These are phyloP conservation scores for Salvelinus sp. DNA, from an alignment of 2,113 vertebrate species.

Conservation along the genomic window DNA sequence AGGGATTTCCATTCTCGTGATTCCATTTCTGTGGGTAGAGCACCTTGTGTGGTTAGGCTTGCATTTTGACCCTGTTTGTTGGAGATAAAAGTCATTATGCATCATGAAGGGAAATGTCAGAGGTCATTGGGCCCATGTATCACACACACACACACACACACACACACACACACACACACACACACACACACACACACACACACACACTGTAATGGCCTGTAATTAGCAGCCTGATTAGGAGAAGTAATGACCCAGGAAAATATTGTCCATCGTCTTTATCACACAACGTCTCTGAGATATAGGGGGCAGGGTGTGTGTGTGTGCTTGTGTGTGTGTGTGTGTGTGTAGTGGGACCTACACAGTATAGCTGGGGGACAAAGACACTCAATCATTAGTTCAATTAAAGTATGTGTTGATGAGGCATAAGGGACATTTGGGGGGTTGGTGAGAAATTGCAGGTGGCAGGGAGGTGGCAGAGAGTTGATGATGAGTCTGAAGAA, in stretches of 20 bases:
- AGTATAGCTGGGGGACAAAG: too few relatives aligned
- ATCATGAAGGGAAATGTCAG: conserved; percentile 34
- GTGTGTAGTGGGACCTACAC: conserved; percentile 18
- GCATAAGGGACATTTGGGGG: too few relatives aligned
- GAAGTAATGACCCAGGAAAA: conserved; percentile 67
- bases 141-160: not conserved
- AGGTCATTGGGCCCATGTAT: conserved; percentile 34
- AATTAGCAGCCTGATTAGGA: conserved; percentile 69
- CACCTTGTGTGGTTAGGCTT: not conserved
- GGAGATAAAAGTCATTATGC: conserved; percentile 55
- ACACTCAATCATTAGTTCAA: too few relatives aligned
- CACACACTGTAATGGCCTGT: conserved; percentile 49
- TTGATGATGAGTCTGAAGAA: too few relatives aligned
- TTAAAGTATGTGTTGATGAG: too few relatives aligned
- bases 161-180: conserved; percentile 20
- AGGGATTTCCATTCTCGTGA: too few relatives aligned
- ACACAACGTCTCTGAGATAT: conserved; percentile 27
- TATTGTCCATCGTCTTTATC: conserved; percentile 47
- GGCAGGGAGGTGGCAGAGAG: too few relatives aligned
- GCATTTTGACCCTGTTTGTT: conserved; percentile 40
- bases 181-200: conserved; percentile 8
- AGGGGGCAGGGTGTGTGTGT: too few relatives aligned
- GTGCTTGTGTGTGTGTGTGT: too few relatives aligned
- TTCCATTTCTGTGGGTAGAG: not conserved
- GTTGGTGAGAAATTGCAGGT: too few relatives aligned